Percentiles rank a stretch among this genome's conserved stretches.
These are phyloP conservation scores for Hofmannophila pseudospretella DNA, from an alignment of 2,888 invertebrate genomes.

Conservation along the genomic window DNA sequence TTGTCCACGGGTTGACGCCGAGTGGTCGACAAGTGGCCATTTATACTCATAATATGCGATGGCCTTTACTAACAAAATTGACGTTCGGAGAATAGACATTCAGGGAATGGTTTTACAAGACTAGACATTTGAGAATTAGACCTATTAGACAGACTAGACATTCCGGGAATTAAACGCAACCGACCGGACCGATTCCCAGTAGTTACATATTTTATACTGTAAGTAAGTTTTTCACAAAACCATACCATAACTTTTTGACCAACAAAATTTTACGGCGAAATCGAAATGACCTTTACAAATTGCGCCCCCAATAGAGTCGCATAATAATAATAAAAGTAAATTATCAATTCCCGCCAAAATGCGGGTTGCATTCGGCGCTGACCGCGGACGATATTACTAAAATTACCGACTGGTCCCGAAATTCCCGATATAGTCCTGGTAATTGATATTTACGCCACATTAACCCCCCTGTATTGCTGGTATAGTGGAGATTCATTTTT, in stretches of 20 bases:
- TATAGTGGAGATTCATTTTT: slow-evolving; percentile 40
- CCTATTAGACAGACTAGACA: too few species aligned
- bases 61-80: too few species aligned
- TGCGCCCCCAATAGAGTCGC: slow-evolving; percentile 39
- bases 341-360: slow-evolving; percentile 61
- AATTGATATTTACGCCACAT: slow-evolving; percentile 72
- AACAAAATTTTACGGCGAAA: slow-evolving; percentile 41
- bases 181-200: too few species aligned
- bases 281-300: slow-evolving; percentile 42
- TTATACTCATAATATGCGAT: too few species aligned
- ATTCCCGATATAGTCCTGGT: slow-evolving; percentile 52
- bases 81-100: too few species aligned
- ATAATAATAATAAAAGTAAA: slow-evolving; percentile 61
- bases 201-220: too few species aligned
- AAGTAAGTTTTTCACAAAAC: too few species aligned
- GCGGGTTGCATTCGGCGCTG: slow-evolving; percentile 38
- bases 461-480: slow-evolving; percentile 40
- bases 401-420: slow-evolving; percentile 55
- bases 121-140: too few species aligned
- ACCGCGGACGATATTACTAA: slow-evolving; percentile 17
- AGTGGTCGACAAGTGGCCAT: too few species aligned
- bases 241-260: slow-evolving; percentile 25
- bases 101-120: too few species aligned
- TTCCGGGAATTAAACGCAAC: too few species aligned
- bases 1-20: too few species aligned